These are phyloP conservation scores for Eilema caniola DNA, from an alignment of 2,888 invertebrate species.

Conservation along the genomic window DNA sequence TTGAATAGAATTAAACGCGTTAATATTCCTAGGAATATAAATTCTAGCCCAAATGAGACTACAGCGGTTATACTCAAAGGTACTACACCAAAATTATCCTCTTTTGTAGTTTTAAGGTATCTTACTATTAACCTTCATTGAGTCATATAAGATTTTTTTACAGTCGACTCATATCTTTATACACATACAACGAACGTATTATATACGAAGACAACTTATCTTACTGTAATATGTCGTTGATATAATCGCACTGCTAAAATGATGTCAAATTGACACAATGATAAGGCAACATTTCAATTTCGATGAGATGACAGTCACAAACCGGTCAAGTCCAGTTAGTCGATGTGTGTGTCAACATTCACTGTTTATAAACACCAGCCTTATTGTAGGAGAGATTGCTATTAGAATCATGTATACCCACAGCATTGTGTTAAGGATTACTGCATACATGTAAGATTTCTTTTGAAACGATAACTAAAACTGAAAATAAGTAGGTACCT, in stretches of 20 bases:
- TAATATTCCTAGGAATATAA: not conserved
- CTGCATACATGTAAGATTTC: slow-evolving; percentile 31
- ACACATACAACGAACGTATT: not conserved
- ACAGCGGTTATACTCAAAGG: too few relatives aligned
- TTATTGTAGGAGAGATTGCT: slow-evolving; percentile 63
- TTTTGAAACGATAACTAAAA: slow-evolving; percentile 27
- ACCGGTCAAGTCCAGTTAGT: slow-evolving; percentile 58
- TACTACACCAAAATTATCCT: not conserved
- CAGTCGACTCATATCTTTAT: not conserved
- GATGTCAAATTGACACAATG: slow-evolving; percentile 23
- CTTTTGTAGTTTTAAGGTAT: not conserved
- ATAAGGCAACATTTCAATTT: slow-evolving; percentile 30
- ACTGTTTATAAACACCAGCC: slow-evolving; percentile 67
- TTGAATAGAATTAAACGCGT: not conserved
- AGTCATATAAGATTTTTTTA: not conserved
- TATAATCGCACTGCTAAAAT: slow-evolving; percentile 1
- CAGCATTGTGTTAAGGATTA: slow-evolving; percentile 51
- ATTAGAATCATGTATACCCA: slow-evolving; percentile 57
- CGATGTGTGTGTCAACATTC: slow-evolving; percentile 52
- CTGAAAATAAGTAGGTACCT: not conserved
- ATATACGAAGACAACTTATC: not conserved
- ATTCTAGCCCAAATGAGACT: not conserved
- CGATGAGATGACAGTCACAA: slow-evolving; percentile 34
- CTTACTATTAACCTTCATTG: not conserved
- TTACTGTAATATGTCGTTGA: not conserved